A percentile compares a stretch with the other conserved stretches of the same genome.
Evolutionary conservation across 2,797 vertebrate genomes (phyloP).

Genomic region (Rhinatrema bivittatum): DNA sequence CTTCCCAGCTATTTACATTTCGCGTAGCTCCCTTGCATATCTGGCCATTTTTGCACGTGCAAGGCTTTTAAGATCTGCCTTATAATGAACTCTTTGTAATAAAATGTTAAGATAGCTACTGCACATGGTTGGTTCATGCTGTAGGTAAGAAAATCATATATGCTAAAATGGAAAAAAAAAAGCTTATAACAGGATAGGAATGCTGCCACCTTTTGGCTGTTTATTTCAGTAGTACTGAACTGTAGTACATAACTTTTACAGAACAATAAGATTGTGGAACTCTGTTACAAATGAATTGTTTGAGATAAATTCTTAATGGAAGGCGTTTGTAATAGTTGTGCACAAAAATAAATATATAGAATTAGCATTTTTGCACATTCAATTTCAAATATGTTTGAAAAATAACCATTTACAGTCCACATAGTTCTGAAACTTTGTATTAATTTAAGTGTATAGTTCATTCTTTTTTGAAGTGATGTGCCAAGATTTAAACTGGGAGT

Average conservation of each 20-base stretch:
- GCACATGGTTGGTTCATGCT: conserved; percentile 1
- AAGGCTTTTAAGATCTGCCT: no score
- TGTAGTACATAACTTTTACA: not conserved
- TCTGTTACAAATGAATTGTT: not conserved
- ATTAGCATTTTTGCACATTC: not conserved
- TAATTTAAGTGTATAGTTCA: no score
- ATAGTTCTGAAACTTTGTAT: no score
- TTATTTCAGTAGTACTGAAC: not conserved
- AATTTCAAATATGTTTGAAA: no score
- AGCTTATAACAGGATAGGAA: accelerated
- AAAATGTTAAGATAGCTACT: not conserved
- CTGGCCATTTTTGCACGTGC: no score
- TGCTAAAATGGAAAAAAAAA: not conserved
- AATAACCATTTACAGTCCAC: no score
- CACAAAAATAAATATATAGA: not conserved
- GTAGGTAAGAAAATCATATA: not conserved
- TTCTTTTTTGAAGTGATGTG: no score
- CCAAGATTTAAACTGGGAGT: no score
- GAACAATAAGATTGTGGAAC: not conserved
- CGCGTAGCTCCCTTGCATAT: no score
- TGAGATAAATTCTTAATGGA: not conserved
- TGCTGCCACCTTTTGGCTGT: conserved; percentile 43
- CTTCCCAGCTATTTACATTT: no score
- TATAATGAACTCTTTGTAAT: not conserved
- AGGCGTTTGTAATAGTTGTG: not conserved